Evolutionary conservation across 2,113 vertebrate species (phyloP), one percentile per base, ranked within the genome.

Genomic region (Colaptes auratus): DNA sequence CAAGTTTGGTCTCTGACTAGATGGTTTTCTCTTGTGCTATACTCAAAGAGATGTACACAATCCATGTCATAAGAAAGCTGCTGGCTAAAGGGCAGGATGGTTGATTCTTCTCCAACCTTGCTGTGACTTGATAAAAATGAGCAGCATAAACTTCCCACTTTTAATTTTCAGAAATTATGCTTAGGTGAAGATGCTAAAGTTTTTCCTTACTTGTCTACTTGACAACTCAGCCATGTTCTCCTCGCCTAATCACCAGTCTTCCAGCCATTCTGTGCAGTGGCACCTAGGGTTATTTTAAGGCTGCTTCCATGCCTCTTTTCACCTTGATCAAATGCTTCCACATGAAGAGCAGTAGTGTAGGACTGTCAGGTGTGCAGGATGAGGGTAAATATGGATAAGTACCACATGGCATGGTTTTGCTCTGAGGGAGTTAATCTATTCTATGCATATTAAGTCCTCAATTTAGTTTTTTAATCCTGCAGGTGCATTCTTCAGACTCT

Each of bases 1-100:
- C 96, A 96, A 96, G 91, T 93, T 96, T 95, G 94, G 81, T 96
- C 94, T 96, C 91, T 96, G 74, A 89, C 89, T 95, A 87, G 86
- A 85, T 94, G 92, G 71, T 77, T 94, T 87, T 89, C 59, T 89
- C 48, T 79, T 90, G 50, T 93, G 81, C 64, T 56, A 59, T 13
- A 10, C 24, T 90, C 46, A 60, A 50, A 50, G 69, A 86, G n/a
- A 44, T 88, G 35, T 61, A 27, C 83, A 52, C 10, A 78, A 55
- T 56, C 55, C 39, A 25, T 33, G 18, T 39, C 46, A 55, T 20
- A 55, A 28, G 79, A 88, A 46, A 92, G 60, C 60, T 92, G 31
- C 63, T 96, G 55, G 46, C 44, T 81, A 78, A 86, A 63, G 50
- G 78, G 44, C 39, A 63, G 70, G 35, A 23, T 73, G 31, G 9